Evolutionary conservation across 1,140 invertebrate genomes (phyloP).

Genomic region (Papilio polyxenes): DNA sequence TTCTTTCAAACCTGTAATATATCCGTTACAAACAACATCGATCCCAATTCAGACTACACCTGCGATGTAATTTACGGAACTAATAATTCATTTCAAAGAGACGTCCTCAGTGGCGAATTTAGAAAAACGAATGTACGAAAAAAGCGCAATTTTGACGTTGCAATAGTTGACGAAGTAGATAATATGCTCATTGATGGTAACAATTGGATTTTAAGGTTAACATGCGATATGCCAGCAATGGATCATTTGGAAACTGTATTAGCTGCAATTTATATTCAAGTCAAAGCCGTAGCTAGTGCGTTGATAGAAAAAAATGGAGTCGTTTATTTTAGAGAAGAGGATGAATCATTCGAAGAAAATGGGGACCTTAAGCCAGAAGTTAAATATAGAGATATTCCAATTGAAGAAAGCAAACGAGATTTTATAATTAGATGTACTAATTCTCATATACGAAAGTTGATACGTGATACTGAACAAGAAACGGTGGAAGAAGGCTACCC

Average conservation of each 20-base stretch:
- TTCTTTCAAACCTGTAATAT: not conserved
- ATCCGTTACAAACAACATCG: conserved; percentile 4
- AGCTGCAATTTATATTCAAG: conserved; percentile 29
- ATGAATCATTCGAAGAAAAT: conserved; percentile 7
- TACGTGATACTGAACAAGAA: conserved; percentile 3
- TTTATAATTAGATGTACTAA: conserved; percentile 18
- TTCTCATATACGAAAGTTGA: conserved; percentile 20
- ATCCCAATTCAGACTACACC: not conserved
- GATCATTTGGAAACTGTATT: conserved; percentile 25
- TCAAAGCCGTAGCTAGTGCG: not conserved
- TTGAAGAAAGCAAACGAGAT: conserved; percentile 17
- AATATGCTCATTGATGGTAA: conserved; percentile 32
- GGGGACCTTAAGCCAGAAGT: conserved; percentile 10
- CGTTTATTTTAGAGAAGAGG: conserved; percentile 23
- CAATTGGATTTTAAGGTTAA: conserved; percentile 21
- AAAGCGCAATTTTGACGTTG: conserved; percentile 1
- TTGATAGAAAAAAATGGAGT: conserved; percentile 20
- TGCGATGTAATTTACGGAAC: conserved; percentile 25
- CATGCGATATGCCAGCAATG: conserved; percentile 15
- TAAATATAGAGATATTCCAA: conserved; percentile 24
- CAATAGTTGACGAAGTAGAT: conserved; percentile 27
- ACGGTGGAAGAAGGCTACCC: not conserved
- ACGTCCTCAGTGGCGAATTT: conserved; percentile 7
- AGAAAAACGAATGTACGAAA: conserved; percentile 14
- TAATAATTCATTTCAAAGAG: conserved; percentile 31